These are phyloP conservation scores for Apis cerana DNA, from an alignment of 1,140 invertebrate genomes.

Conservation along the genomic window DNA sequence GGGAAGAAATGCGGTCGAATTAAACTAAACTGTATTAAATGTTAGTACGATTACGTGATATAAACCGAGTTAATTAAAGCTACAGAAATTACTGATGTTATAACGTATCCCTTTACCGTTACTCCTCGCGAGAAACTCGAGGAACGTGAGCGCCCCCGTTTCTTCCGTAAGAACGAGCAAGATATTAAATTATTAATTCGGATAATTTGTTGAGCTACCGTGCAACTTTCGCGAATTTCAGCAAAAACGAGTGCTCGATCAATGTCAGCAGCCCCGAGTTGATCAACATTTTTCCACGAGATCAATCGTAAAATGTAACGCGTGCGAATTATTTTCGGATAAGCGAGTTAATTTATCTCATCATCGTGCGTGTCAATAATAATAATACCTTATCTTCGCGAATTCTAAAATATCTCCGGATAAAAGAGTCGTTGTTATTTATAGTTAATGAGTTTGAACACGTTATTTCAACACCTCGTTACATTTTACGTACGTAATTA, in stretches of 20 bases:
- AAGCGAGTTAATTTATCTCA: too few relatives aligned
- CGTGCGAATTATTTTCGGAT: background rate
- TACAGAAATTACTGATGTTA: slow-evolving; percentile 8
- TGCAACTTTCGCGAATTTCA: slow-evolving; percentile 48
- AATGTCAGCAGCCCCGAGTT: background rate
- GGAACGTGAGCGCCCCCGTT: background rate
- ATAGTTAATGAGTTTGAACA: too few relatives aligned
- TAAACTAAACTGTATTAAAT: slow-evolving; percentile 45
- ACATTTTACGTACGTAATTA: too few relatives aligned
- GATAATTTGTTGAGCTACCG: slow-evolving; percentile 60
- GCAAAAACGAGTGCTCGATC: slow-evolving; percentile 38
- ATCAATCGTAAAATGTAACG: background rate
- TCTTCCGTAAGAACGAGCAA: slow-evolving; percentile 12
- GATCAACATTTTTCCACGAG: background rate
- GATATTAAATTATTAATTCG: slow-evolving; percentile 60
- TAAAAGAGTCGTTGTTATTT: too few relatives aligned
- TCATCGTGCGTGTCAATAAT: too few relatives aligned
- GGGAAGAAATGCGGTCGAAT: slow-evolving; percentile 25
- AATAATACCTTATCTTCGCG: too few relatives aligned
- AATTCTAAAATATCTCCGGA: too few relatives aligned
- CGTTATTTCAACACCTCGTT: too few relatives aligned
- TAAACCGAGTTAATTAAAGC: slow-evolving; percentile 47
- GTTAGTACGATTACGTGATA: slow-evolving; percentile 38
- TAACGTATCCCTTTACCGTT: slow-evolving; percentile 24
- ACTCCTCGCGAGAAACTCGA: background rate